Evolutionary conservation across 2,888 invertebrate genomes (phyloP).

Genomic region (Sphecodes monilicornis): DNA sequence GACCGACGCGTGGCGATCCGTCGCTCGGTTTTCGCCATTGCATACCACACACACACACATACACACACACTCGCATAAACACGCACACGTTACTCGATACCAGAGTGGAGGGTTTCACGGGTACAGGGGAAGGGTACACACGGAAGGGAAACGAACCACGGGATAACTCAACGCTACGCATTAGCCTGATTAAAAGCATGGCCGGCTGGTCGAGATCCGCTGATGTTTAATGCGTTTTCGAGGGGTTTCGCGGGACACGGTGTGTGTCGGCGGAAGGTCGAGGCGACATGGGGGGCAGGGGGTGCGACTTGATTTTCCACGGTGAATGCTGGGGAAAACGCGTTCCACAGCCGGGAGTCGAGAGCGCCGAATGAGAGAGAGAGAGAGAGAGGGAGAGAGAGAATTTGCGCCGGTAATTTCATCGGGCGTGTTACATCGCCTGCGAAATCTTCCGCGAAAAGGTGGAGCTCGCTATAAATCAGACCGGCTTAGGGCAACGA

Average conservation of each 20-base stretch:
- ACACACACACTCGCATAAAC: no score
- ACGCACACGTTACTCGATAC: conserved; percentile 7
- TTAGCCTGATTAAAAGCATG: conserved; percentile 58
- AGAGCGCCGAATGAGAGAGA: not conserved
- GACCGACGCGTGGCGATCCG: not conserved
- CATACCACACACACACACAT: not conserved
- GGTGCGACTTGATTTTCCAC: conserved; percentile 12
- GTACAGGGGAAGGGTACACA: not conserved
- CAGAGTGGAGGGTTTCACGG: not conserved
- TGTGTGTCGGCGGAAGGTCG: not conserved
- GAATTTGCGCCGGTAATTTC: conserved; percentile 17
- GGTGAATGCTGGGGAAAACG: not conserved
- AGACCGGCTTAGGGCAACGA: not conserved
- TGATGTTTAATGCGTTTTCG: conserved; percentile 42
- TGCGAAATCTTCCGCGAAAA: conserved; percentile 19
- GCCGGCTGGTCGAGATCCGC: conserved; percentile 32
- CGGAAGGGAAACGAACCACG: conserved; percentile 54
- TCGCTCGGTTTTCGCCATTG: conserved; percentile 32
- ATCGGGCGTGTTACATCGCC: conserved; percentile 22
- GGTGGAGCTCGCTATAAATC: not conserved
- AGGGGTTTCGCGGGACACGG: not conserved
- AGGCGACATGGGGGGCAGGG: not conserved
- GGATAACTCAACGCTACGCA: conserved; percentile 51
- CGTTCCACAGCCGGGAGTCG: not conserved
- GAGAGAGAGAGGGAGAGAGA: not conserved